A percentile compares a stretch with the other conserved stretches of the same genome.
Conservation (phyloP, 2,797 vertebrate species). For the Sebastes steindachneri region DNA sequence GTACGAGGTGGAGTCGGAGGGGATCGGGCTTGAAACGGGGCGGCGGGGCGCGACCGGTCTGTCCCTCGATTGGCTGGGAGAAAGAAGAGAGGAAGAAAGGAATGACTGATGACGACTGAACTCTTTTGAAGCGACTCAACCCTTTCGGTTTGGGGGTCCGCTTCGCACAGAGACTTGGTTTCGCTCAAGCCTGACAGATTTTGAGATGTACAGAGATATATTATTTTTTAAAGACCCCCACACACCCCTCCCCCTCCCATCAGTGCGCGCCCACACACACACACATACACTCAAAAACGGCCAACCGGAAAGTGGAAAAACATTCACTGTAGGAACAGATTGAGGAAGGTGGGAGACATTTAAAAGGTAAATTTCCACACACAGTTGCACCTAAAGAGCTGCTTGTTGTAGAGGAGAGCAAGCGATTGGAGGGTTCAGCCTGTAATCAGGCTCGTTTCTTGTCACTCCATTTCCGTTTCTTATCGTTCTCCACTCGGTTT, state of each 20-base stretch:
- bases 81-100: conserved; percentile 86
- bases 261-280: conserved; percentile 36
- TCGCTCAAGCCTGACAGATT: conserved; percentile 89
- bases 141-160: conserved; percentile 75
- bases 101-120: conserved; percentile 82
- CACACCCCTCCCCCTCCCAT: conserved; percentile 7
- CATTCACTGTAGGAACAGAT: conserved; percentile 50
- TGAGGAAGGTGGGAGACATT: conserved; percentile 51
- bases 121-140: conserved; percentile 73
- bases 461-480: conserved; percentile 80
- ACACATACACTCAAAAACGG: conserved; percentile 51
- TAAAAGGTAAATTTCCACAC: conserved; percentile 59
- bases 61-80: conserved; percentile 47
- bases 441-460: conserved; percentile 61
- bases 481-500: conserved; percentile 79
- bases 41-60: conserved; percentile 49
- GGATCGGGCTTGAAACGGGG: conserved; percentile 34
- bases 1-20: conserved; percentile 32
- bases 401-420: conserved; percentile 61
- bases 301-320: conserved; percentile 57
- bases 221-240: conserved; percentile 74
- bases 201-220: conserved; percentile 83
- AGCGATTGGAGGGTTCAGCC: conserved; percentile 79
- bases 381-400: conserved; percentile 65
- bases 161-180: conserved; percentile 89